Evolutionary conservation across 2,888 invertebrate species (phyloP).

Genomic region (Lithophane ornitopus): DNA sequence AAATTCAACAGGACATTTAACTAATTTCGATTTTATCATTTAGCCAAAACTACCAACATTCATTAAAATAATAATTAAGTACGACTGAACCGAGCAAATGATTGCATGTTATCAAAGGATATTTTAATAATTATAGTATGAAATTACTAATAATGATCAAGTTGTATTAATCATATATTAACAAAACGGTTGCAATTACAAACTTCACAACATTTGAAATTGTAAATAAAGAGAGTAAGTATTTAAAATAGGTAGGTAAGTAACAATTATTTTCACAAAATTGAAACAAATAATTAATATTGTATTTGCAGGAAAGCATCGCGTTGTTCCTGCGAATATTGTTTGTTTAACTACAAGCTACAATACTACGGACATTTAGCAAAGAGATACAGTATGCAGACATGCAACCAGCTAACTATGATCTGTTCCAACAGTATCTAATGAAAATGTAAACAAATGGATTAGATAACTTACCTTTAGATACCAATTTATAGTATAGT

Average conservation of each 20-base stretch:
- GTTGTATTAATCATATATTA: neutral
- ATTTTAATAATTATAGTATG: conserved; percentile 5
- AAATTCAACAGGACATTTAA: neutral
- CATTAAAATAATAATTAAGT: conserved; percentile 7
- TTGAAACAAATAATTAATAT: neutral
- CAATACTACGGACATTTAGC: neutral
- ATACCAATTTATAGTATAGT: neutral
- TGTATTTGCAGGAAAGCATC: neutral
- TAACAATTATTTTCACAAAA: neutral
- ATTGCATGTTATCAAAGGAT: neutral
- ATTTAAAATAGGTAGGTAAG: neutral
- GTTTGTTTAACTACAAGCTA: neutral
- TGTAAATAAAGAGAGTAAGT: neutral
- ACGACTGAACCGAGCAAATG: neutral
- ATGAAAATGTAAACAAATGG: neutral
- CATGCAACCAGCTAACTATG: neutral
- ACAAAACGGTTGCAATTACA: neutral
- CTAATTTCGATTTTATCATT: conserved; percentile 7
- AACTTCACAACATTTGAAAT: neutral
- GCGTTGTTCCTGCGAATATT: neutral
- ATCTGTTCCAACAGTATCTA: neutral
- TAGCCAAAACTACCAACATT: neutral
- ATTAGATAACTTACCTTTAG: neutral
- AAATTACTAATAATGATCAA: neutral
- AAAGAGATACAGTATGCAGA: conserved; percentile 3